Evolutionary conservation across 2,888 invertebrate species (phyloP).

Genomic region (Diarsia dahlii): DNA sequence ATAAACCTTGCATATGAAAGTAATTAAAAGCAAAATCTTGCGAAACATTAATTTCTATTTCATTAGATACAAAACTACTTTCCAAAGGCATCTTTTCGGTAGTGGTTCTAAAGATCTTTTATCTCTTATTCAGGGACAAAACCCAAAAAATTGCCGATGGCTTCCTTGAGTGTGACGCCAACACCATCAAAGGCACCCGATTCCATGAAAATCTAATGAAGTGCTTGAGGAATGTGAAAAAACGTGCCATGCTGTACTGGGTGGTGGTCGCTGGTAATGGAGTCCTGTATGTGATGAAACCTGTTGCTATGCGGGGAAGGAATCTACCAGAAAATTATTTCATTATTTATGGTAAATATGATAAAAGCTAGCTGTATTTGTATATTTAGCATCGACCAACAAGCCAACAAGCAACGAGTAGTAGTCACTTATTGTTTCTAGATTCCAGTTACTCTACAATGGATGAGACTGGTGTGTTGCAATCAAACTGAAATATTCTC

Average conservation of each 20-base stretch:
- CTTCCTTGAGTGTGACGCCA: conserved; percentile 65
- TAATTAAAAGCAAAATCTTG: background rate
- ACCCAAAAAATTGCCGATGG: conserved; percentile 61
- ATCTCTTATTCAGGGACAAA: conserved; percentile 54
- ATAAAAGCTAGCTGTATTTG: background rate
- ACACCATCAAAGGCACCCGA: conserved; percentile 59
- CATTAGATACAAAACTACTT: background rate
- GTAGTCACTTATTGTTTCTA: background rate
- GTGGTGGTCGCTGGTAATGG: conserved; percentile 54
- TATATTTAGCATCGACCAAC: background rate
- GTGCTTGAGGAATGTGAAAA: conserved; percentile 56
- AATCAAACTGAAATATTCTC: too few species aligned
- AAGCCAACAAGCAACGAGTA: background rate
- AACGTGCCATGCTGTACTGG: conserved; percentile 63
- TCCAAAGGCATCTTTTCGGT: background rate
- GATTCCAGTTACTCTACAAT: too few species aligned
- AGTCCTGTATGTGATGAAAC: conserved; percentile 52
- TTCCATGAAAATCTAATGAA: conserved; percentile 61
- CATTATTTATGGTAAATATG: conserved; percentile 58
- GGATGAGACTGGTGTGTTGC: too few species aligned
- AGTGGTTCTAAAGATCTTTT: background rate
- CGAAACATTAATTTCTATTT: background rate
- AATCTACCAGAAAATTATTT: conserved; percentile 61
- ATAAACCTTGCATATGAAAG: too few species aligned
- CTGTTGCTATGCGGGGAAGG: conserved; percentile 44